Conservation (phyloP, 2,113 vertebrate genomes). For the Sinocyclocheilus maitianheensis region DNA sequence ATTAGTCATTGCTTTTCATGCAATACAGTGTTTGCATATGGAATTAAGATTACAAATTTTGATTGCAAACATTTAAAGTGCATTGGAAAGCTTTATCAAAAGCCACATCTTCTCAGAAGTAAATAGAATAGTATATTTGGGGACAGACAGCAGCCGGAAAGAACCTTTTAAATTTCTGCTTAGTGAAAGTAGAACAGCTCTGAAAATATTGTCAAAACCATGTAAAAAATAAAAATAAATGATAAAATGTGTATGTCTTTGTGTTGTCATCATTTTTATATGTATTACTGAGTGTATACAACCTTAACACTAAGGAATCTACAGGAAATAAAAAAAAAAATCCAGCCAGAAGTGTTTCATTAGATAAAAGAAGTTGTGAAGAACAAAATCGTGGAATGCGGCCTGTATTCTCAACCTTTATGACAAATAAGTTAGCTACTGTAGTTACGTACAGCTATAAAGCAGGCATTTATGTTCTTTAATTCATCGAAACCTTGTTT, state of each 20-base stretch:
- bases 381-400: neutral
- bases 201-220: neutral
- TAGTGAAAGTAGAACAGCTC: neutral
- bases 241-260: neutral
- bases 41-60: neutral
- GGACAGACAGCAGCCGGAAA: neutral
- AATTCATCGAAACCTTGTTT: neutral
- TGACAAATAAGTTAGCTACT: neutral
- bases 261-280: neutral
- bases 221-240: neutral
- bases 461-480: neutral
- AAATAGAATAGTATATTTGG: neutral
- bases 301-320: neutral
- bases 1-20: neutral
- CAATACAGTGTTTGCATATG: neutral
- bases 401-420: neutral
- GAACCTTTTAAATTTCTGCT: neutral
- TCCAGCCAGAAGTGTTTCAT: neutral
- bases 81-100: slow-evolving; percentile 12
- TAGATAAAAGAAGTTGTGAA: neutral
- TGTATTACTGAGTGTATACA: neutral
- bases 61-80: neutral
- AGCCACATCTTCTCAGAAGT: slow-evolving; percentile 24
- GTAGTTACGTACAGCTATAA: neutral
- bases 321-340: neutral